Evolutionary conservation across 2,797 vertebrate genomes (phyloP), one percentile per base, ranked within the genome.

Genomic region (Remorina albescens): DNA sequence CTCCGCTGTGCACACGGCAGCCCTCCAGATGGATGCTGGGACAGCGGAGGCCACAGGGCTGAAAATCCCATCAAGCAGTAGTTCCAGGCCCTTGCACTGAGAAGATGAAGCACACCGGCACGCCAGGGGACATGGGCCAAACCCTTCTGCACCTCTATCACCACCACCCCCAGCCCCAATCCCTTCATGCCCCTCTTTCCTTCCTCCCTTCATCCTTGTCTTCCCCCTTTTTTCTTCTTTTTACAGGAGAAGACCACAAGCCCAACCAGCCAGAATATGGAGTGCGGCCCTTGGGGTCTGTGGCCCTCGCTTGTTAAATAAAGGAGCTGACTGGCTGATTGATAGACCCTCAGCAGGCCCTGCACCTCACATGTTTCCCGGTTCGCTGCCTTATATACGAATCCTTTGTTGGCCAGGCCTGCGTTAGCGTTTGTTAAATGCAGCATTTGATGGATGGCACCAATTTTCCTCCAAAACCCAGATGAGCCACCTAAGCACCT

Each of bases 291-390:
- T 95, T 92, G 73, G 95, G 95, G 95, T 93, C 95, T 88, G 83
- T 93, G 95, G 91, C 93, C 95, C 91, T 94, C 86, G 82, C 93
- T 92, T 95, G 92, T 95, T 97, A 95, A 97, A 98, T 97, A 96
- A 97, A 96, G 95, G 95, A 96, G 88, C 88, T 88, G 93, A 96
- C 95, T 94, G 82, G 94, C 95, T 96, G 94, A 95, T 95, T 94
- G 94, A 95, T 94, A 94, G 94, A 93, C 91, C 94, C 93, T 91
- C 90, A 88, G 88, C 84, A 93, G 91, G 94, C 89, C 91, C 84
- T 91, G 87, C 90, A 85, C 92, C 91, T 91, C 88, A 76, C 91
- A 85, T 83, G 88, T 92, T 93, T 91, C 88, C 87, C 66, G 78
- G 88, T 94, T 91, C 80, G 80, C 89, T 76, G 88, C 91, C 87